Conservation (phyloP, 2,113 vertebrate species). For the Triplophysa rosa region DNA sequence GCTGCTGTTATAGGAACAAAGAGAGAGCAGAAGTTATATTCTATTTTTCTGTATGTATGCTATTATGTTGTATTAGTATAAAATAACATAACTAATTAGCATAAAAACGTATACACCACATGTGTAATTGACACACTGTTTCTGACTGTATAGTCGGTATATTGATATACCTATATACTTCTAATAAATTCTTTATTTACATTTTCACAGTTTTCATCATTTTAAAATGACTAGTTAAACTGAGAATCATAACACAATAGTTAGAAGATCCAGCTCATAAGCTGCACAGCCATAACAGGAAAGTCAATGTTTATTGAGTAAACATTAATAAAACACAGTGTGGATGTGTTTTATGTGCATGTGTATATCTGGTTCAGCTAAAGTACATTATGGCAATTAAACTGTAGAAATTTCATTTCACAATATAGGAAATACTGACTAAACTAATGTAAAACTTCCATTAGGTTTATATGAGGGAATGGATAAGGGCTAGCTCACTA, state of each 20-base stretch:
- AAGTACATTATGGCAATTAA: neutral
- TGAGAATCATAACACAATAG: neutral
- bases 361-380: neutral
- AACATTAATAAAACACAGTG: too few relatives aligned
- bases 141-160: neutral
- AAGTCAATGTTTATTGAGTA: too few relatives aligned
- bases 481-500: too few relatives aligned
- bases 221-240: neutral
- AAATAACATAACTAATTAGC: too few relatives aligned
- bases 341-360: neutral
- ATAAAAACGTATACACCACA: too few relatives aligned
- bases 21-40: neutral
- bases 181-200: constrained; percentile 3
- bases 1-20: constrained; percentile 39
- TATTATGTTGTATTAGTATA: neutral
- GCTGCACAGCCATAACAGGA: neutral
- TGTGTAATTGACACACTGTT: neutral
- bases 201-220: neutral
- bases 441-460: too few relatives aligned
- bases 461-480: too few relatives aligned
- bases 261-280: constrained; percentile 30
- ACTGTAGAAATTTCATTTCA: neutral
- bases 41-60: neutral
- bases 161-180: neutral
- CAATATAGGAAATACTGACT: neutral